Conservation (phyloP, 2,888 invertebrate species). For the Tyria jacobaeae region DNA sequence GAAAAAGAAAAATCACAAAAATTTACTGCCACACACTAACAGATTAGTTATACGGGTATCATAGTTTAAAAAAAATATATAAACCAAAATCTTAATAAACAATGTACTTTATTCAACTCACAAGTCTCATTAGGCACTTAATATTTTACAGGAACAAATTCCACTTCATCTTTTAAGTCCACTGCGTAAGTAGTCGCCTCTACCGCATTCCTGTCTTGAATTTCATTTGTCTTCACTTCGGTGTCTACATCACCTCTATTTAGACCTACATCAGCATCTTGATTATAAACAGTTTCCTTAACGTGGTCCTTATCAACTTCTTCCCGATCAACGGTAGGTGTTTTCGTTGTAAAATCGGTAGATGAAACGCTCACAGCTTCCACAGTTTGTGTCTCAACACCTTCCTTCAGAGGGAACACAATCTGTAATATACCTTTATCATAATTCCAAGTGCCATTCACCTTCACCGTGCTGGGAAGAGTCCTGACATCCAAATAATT, state of each 20-base stretch:
- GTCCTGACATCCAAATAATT: slow-evolving; percentile 65
- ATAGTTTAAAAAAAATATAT: no score
- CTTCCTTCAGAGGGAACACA: slow-evolving; percentile 62
- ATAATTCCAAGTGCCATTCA: slow-evolving; percentile 70
- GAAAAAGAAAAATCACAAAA: no score
- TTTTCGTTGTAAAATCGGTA: slow-evolving; percentile 34
- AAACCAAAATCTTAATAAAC: no score
- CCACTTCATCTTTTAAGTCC: slow-evolving; percentile 69
- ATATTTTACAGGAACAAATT: slow-evolving; percentile 73
- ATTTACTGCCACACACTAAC: no score
- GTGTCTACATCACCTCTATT: slow-evolving; percentile 47
- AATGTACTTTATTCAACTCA: slow-evolving; percentile 6
- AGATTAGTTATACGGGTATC: no score
- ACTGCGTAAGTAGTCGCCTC: slow-evolving; percentile 78
- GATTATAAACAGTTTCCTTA: slow-evolving; percentile 24
- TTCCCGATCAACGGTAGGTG: slow-evolving; percentile 53
- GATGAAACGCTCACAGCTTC: slow-evolving; percentile 30
- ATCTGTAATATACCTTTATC: slow-evolving; percentile 62
- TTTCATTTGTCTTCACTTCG: slow-evolving; percentile 62
- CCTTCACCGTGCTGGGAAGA: slow-evolving; percentile 62
- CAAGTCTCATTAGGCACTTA: slow-evolving; percentile 13
- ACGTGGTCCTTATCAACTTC: slow-evolving; percentile 59
- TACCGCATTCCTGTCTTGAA: slow-evolving; percentile 46
- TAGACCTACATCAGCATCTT: slow-evolving; percentile 62
- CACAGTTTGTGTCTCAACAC: slow-evolving; percentile 17